Percentiles rank a stretch among this genome's conserved stretches.
phyloP scores from a whole-genome alignment of 1,140 invertebrate species.

The Lordiphosa collinella region DNA sequence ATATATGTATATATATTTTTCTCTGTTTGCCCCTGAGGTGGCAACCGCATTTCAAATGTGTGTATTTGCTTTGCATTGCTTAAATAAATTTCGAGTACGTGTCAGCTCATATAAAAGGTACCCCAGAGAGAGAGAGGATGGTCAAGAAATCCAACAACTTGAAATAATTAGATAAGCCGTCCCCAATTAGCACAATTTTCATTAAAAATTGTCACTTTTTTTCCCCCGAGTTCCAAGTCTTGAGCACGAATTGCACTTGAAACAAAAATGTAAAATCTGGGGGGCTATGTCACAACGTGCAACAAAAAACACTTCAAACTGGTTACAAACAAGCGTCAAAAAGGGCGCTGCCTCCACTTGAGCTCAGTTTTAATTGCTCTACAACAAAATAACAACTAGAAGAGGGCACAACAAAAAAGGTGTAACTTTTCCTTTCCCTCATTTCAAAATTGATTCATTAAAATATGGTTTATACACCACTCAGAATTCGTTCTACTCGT shows the following conservation, averaged over 20 bases:
- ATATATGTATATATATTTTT: constrained; percentile 5
- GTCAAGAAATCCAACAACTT: not conserved
- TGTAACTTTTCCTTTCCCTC: not conserved
- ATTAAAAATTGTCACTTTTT: constrained; percentile 41
- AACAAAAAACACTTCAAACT: constrained; percentile 45
- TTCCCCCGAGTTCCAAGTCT: constrained; percentile 33
- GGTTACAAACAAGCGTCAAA: constrained; percentile 23
- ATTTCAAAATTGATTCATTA: not conserved
- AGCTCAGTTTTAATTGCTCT: constrained; percentile 46
- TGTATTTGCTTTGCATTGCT: constrained; percentile 60
- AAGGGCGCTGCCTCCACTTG: constrained; percentile 10
- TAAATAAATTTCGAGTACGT: constrained; percentile 66
- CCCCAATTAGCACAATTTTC: constrained; percentile 52
- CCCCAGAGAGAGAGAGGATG: constrained; percentile 12
- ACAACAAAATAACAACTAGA: constrained; percentile 8
- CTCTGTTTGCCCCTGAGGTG: not conserved
- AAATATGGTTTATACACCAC: constrained; percentile 55
- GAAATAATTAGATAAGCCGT: constrained; percentile 57
- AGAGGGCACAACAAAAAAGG: constrained; percentile 4
- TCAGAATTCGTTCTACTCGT: constrained; percentile 76
- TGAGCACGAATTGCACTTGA: constrained; percentile 56
- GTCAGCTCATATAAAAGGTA: constrained; percentile 28
- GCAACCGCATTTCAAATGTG: constrained; percentile 60
- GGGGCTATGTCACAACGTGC: constrained; percentile 30
- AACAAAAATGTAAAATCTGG: constrained; percentile 25